These are phyloP conservation scores for Myioborus miniatus DNA, from an alignment of 2,797 vertebrate species.

Conservation along the genomic window DNA sequence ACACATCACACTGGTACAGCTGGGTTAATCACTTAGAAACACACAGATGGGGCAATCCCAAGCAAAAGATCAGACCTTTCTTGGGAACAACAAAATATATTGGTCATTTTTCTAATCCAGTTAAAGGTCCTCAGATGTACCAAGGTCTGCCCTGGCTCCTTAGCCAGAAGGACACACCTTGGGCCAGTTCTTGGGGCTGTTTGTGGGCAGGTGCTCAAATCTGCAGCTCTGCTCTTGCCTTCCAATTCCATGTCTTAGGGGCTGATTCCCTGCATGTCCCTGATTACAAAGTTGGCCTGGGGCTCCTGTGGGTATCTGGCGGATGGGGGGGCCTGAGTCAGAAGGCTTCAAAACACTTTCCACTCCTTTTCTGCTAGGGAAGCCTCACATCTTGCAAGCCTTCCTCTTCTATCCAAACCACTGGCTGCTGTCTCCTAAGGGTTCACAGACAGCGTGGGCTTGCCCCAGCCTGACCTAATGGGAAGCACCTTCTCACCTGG, in stretches of 20 bases:
- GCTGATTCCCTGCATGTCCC: not conserved
- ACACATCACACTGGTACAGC: not conserved
- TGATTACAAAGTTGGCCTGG: not conserved
- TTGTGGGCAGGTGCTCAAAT: not conserved
- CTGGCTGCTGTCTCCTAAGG: not conserved
- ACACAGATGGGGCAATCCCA: not conserved
- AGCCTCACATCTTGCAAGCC: not conserved
- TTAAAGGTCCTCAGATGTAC: not conserved
- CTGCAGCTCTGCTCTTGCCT: not conserved
- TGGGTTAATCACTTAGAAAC: slow-evolving; percentile 8
- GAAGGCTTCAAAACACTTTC: not conserved
- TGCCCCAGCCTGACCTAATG: not conserved
- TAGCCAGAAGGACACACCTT: not conserved
- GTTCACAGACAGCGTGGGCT: not conserved
- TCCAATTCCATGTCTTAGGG: not conserved
- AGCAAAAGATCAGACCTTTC: not conserved
- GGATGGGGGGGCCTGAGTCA: too few species aligned
- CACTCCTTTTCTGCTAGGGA: not conserved
- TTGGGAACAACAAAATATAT: not conserved
- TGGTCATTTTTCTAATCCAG: not conserved
- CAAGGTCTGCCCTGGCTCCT: not conserved
- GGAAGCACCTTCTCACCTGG: not conserved
- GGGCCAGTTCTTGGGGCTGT: not conserved
- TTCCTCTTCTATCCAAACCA: not conserved
- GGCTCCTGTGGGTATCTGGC: not conserved